These are phyloP conservation scores for Drosophila sp. DNA, from an alignment of 1,140 invertebrate genomes.

Conservation along the genomic window DNA sequence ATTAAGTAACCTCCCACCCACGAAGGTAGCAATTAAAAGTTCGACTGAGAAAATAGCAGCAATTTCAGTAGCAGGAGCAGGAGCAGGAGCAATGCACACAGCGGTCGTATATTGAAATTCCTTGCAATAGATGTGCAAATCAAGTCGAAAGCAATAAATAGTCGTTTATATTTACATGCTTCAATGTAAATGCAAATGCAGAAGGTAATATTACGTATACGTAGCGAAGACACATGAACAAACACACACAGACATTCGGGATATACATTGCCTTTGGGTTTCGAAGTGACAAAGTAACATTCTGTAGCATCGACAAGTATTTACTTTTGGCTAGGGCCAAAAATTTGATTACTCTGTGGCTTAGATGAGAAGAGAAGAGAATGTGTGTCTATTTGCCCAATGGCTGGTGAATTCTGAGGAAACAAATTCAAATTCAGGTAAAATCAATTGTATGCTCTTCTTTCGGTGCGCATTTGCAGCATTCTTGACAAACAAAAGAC, in stretches of 20 bases:
- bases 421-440: conserved; percentile 29
- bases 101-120: conserved; percentile 46
- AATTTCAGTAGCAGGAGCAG: not conserved
- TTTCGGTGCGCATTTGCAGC: conserved; percentile 61
- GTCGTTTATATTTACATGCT: conserved; percentile 58
- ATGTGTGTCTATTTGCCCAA: conserved; percentile 44
- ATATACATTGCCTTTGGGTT: conserved; percentile 33
- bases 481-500: conserved; percentile 38
- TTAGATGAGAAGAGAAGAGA: not conserved
- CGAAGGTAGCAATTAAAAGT: conserved; percentile 56
- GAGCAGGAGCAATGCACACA: conserved; percentile 17
- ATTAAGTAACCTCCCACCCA: conserved; percentile 44
- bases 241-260: conserved; percentile 24
- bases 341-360: conserved; percentile 77
- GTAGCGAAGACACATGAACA: not conserved
- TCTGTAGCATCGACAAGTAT: conserved; percentile 19
- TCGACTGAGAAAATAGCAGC: conserved; percentile 15
- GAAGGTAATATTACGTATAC: conserved; percentile 44
- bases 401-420: conserved; percentile 21
- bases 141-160: conserved; percentile 56
- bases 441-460: conserved; percentile 29
- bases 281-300: conserved; percentile 59
- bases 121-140: conserved; percentile 24
- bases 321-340: conserved; percentile 27
- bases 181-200: conserved; percentile 53